Conservation (phyloP, 2,888 invertebrate genomes). For the Tineola bisselliella region DNA sequence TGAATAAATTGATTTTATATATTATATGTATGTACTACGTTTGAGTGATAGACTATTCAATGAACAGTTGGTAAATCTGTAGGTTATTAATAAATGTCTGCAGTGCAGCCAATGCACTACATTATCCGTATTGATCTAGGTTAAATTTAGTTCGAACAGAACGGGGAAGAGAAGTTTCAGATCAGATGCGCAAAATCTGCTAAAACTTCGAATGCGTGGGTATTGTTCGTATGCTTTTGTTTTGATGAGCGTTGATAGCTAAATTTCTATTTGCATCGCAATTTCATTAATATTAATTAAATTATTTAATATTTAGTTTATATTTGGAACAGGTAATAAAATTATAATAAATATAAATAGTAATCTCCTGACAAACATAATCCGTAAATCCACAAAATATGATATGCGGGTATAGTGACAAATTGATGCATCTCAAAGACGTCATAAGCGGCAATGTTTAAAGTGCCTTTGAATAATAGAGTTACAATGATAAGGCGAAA, state of each 20-base stretch:
- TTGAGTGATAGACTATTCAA: too few relatives aligned
- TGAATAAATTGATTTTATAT: too few relatives aligned
- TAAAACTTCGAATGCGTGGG: background rate
- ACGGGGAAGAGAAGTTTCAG: background rate
- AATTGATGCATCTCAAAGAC: slow-evolving; percentile 43
- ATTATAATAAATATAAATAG: background rate
- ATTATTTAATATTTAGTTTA: too few relatives aligned
- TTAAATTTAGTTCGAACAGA: slow-evolving; percentile 28
- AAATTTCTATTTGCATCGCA: too few relatives aligned
- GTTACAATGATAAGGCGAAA: slow-evolving; percentile 39
- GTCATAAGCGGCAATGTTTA: slow-evolving; percentile 29
- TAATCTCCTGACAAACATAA: background rate
- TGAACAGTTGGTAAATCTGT: slow-evolving; percentile 19
- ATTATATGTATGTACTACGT: too few relatives aligned
- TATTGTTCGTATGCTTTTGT: too few relatives aligned
- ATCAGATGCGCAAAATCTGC: background rate
- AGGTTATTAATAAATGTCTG: slow-evolving; percentile 53
- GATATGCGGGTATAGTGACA: slow-evolving; percentile 53
- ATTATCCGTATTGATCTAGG: slow-evolving; percentile 53
- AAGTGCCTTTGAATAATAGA: slow-evolving; percentile 56
- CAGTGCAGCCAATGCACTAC: slow-evolving; percentile 29
- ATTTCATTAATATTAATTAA: too few relatives aligned
- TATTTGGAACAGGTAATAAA: too few relatives aligned
- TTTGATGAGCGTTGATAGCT: too few relatives aligned
- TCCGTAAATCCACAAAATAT: slow-evolving; percentile 10